Percentiles rank a stretch among this genome's conserved stretches.
phyloP scores from a whole-genome alignment of 2,888 invertebrate species.

The Torymus tubicola region DNA sequence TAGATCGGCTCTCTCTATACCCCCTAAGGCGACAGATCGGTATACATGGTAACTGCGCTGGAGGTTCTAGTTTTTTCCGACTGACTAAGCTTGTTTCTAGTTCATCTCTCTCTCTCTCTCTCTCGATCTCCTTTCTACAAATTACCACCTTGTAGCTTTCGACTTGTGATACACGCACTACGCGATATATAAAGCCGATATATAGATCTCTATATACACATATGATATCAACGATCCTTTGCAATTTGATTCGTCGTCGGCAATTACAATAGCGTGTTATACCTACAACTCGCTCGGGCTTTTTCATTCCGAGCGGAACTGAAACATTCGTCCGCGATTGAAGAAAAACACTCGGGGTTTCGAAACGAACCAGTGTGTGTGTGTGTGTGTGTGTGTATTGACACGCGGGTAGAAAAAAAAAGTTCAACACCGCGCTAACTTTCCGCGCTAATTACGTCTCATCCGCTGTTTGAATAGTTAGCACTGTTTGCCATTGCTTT shows the following conservation, averaged over 20 bases:
- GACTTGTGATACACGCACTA: too few relatives aligned
- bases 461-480: conserved; percentile 50
- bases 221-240: too few relatives aligned
- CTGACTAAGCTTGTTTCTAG: conserved; percentile 33
- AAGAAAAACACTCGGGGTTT: too few relatives aligned
- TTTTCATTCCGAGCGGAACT: too few relatives aligned
- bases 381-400: neutral
- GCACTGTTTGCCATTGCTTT: conserved; percentile 62
- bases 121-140: conserved; percentile 21
- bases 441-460: conserved; percentile 62
- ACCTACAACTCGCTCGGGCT: too few relatives aligned
- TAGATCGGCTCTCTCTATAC: neutral
- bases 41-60: too few relatives aligned
- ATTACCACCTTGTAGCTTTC: neutral
- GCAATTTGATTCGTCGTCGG: too few relatives aligned
- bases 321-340: too few relatives aligned
- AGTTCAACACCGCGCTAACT: conserved; percentile 48
- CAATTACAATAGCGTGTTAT: too few relatives aligned
- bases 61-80: conserved; percentile 8
- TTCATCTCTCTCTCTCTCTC: conserved; percentile 14
- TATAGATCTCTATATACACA: too few relatives aligned
- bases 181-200: too few relatives aligned
- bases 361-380: too few relatives aligned
- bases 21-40: conserved; percentile 1
- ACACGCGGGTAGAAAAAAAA: conserved; percentile 7